These are phyloP conservation scores for Abscondita cerata DNA, from an alignment of 2,888 invertebrate species.

Conservation along the genomic window DNA sequence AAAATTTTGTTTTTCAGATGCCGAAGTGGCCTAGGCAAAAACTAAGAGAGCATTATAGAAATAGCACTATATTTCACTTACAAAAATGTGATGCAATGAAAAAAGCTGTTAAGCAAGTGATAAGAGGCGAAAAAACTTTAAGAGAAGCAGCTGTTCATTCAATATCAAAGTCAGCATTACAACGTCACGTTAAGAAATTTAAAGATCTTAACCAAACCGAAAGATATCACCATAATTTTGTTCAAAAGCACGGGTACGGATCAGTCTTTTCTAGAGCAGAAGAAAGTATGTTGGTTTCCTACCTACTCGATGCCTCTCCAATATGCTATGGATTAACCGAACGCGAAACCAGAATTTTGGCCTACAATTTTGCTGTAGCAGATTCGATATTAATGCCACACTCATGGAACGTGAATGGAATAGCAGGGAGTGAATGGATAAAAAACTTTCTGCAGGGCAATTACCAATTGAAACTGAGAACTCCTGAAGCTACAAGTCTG, in stretches of 20 bases:
- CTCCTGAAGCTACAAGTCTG: no score
- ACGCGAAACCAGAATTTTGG: no score
- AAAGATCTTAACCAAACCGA: constrained; percentile 2
- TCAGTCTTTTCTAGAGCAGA: constrained; percentile 4
- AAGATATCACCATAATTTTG: no score
- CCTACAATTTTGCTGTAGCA: constrained; percentile 1
- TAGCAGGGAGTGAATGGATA: no score
- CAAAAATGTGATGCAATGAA: not conserved
- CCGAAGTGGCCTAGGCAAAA: no score
- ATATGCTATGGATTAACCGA: constrained; percentile 7
- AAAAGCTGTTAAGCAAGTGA: not conserved
- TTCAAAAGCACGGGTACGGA: not conserved
- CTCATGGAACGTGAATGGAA: constrained; percentile 1
- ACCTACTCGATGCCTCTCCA: constrained; percentile 4
- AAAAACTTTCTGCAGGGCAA: no score
- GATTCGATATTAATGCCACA: not conserved
- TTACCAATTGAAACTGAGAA: no score
- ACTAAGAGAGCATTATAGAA: not conserved
- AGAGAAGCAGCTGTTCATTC: constrained; percentile 5
- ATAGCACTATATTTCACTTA: not conserved
- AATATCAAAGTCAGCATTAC: no score
- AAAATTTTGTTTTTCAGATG: no score
- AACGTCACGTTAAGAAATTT: no score
- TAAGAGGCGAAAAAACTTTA: not conserved
- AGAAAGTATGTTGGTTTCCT: constrained; percentile 2